Conservation (phyloP, 2,888 invertebrate species). For the Mesodorylaimus sp. region DNA sequence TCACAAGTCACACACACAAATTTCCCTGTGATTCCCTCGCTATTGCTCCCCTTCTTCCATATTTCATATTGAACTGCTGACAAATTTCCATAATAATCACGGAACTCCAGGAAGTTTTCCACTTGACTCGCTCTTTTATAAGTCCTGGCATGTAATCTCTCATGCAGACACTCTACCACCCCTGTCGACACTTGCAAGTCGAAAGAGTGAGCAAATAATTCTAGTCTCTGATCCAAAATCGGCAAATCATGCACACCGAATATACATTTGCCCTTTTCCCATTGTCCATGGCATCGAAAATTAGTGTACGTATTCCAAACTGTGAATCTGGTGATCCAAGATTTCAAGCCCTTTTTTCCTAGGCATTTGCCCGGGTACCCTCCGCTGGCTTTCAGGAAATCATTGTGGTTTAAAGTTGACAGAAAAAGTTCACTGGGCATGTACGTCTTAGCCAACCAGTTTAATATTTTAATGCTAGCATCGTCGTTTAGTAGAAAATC, state of each 20-base stretch:
- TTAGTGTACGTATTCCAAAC: not conserved
- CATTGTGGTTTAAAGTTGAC: not conserved
- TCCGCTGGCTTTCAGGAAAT: not conserved
- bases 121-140: not conserved
- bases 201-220: not conserved
- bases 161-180: not conserved
- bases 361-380: constrained; percentile 3
- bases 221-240: not conserved
- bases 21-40: no score
- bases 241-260: not conserved
- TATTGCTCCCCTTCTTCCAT: no score
- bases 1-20: no score
- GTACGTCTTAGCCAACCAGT: not conserved
- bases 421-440: not conserved
- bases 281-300: not conserved
- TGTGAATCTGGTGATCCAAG: not conserved
- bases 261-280: not conserved
- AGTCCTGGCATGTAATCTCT: not conserved
- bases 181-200: not conserved
- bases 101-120: not conserved
- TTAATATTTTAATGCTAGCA: not conserved
- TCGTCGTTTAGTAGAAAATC: not conserved
- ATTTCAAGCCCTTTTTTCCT: not conserved
- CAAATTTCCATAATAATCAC: not conserved
- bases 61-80: not conserved